Percentiles rank a stretch among this genome's conserved stretches.
phyloP scores from a whole-genome alignment of 2,113 vertebrate species.

The Onychostoma macrolepis region DNA sequence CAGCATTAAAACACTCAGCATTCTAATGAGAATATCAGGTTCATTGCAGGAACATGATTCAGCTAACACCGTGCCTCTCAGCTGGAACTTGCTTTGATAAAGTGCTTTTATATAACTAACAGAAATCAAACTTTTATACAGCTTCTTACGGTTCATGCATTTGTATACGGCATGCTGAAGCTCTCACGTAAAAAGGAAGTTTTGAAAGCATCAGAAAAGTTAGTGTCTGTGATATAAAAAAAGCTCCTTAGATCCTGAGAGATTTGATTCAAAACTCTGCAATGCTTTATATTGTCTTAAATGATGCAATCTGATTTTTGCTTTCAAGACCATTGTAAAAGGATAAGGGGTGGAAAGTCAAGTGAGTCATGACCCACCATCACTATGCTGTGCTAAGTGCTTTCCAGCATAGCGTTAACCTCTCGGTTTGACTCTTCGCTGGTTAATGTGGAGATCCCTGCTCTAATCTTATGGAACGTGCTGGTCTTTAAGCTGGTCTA shows the following conservation, averaged over 20 bases:
- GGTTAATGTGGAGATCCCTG: slow-evolving; percentile 65
- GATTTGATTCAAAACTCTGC: neutral
- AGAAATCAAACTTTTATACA: slow-evolving; percentile 6
- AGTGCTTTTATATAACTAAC: slow-evolving; percentile 18
- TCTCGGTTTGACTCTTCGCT: slow-evolving; percentile 37
- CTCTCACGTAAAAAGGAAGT: neutral
- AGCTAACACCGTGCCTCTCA: neutral
- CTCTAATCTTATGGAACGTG: slow-evolving; percentile 73
- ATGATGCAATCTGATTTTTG: neutral
- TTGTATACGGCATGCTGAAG: neutral
- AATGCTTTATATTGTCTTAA: neutral
- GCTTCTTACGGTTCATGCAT: neutral
- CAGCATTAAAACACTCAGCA: slow-evolving; percentile 27
- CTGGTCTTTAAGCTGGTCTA: slow-evolving; percentile 74
- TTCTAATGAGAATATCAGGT: slow-evolving; percentile 4
- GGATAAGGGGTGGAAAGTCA: slow-evolving; percentile 20
- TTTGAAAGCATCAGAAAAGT: slow-evolving; percentile 1
- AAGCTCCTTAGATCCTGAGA: neutral
- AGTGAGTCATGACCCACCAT: slow-evolving; percentile 17
- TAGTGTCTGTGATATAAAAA: neutral
- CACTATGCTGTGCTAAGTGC: slow-evolving; percentile 2
- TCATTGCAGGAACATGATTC: neutral
- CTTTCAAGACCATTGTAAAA: neutral
- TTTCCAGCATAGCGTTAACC: slow-evolving; percentile 10
- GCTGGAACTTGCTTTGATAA: slow-evolving; percentile 4